Conservation (phyloP, 2,888 invertebrate genomes). For the Orthosia gothica region DNA sequence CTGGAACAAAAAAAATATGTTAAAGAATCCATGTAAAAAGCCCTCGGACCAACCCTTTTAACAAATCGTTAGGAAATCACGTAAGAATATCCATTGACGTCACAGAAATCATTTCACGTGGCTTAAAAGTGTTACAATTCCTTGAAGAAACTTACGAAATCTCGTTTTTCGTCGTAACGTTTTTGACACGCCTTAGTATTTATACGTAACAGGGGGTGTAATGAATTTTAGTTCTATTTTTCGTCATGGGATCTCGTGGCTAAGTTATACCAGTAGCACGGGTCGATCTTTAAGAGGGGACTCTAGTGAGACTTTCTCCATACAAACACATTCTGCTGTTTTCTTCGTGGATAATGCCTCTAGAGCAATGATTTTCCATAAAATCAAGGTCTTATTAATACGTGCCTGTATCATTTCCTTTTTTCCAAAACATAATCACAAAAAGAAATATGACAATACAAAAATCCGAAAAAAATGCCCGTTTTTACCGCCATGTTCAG, state of each 20-base stretch:
- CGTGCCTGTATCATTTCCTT: too few species aligned
- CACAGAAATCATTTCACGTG: constrained; percentile 4
- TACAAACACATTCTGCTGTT: too few species aligned
- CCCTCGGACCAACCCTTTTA: background rate
- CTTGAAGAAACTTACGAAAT: constrained; percentile 16
- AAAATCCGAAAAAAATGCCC: too few species aligned
- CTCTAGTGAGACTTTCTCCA: too few species aligned
- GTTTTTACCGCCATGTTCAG: too few species aligned
- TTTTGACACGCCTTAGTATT: constrained; percentile 24
- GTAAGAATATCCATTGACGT: constrained; percentile 32
- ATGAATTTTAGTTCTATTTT: background rate
- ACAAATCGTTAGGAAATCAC: background rate
- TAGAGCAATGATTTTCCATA: too few species aligned
- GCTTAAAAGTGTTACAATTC: background rate
- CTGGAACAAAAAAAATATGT: constrained; percentile 39
- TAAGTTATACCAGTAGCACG: background rate
- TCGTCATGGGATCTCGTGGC: background rate
- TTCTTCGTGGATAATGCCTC: too few species aligned
- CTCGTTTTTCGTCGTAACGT: constrained; percentile 24
- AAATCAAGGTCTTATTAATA: too few species aligned
- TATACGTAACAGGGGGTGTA: constrained; percentile 16
- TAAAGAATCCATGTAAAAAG: background rate
- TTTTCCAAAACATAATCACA: too few species aligned
- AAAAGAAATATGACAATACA: too few species aligned
- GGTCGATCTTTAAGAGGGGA: background rate